Base-by-base conservation (phyloP, 2,113 vertebrate genomes). In the Hydrolagus affinis region DNA sequence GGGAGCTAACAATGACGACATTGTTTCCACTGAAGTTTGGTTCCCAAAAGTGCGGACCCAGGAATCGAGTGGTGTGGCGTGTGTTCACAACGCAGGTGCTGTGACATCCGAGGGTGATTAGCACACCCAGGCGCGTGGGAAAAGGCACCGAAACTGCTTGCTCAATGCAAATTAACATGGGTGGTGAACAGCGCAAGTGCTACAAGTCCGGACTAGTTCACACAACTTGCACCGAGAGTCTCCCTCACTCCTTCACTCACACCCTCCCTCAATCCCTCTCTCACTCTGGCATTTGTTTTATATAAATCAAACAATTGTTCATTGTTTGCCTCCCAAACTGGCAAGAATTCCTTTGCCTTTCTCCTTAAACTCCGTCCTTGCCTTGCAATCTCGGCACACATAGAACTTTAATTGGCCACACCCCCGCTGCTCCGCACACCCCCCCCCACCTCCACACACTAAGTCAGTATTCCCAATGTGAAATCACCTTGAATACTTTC, bases 1-100 rank as follows among this genome's bases (percentile, higher is more conserved):
- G 14, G 23, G 30, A 1, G 89, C 73, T 88, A 90, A 91, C 88
- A 89, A 87, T 90, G 92, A 76, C 91, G 89, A 89, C n/a, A n/a
- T 66, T 83, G 12, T 44, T 44, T 44, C 44, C 44, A 3, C 25
- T 66, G 25, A 83, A 60, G 60, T 68, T 83, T 83, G 60, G 60
- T 83, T 83, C 28, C n/a, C 3, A 32, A 83, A 83, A 60, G 60
- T 83, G 78, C 32, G 78, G 78, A 64, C 25, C 78, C 78, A 83
- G 64, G 78, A 64, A 19, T 21, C 21, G 8, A 62, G 78, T 62
- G 64, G 78, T 17, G 59, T 32, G 78, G 78, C 78, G 78, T 83
- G 78, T 8, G 78, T 83, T 83, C 30, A 60, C 28, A 17, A 83
- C 19, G 78, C 78, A 83, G 78, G 60, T 83, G 62, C 19, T 83